Base-by-base conservation (phyloP, 2,113 vertebrate species). In the Anhinga anhinga region DNA sequence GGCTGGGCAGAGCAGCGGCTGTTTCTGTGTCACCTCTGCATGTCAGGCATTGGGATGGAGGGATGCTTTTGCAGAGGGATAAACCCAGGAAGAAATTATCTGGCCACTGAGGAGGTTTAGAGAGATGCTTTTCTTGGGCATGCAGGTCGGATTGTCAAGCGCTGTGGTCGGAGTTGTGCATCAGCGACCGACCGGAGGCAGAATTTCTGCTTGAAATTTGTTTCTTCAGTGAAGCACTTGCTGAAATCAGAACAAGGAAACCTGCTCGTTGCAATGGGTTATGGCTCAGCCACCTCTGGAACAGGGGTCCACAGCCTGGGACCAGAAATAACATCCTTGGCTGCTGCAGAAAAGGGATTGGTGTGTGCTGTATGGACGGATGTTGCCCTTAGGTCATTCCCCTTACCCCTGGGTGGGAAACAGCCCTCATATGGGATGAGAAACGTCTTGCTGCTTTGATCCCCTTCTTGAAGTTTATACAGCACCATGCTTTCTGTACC, bases 31-130 rank as follows among this genome's bases (percentile, higher is more conserved):
- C 85, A 30, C 58, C 56, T 32, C 26, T 34, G 27, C 36, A 10
- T 0, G 0, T 2, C 0, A 4, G 30, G 15, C 3, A 0, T 4
- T n/a, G 63, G 59, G 79, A 90, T 62, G 38, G 44, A 80, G 40
- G 8, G n/a, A 58, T 5, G 11, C 16, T 76, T 49, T 34, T 10
- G 55, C 34, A n/a, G 29, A 26, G 16, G n/a, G 30, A 3, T 30
- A 16, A 20, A 49, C 20, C 55, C n/a, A 59, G 32, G 47, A 13
- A n/a, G 77, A 50, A 82, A 29, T 70, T 14, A 38, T 17, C 38
- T 77, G 59, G 7, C 53, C 25, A 20, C 61, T 69, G 85, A 17
- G 65, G 44, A 59, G 7, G 32, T 59, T 78, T 70, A 32, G 65
- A 40, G 55, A 70, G 30, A 21, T 11, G 2, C 22, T 40, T 74